Conservation (phyloP, 1,140 invertebrate species). For the Hyles vespertilio region DNA sequence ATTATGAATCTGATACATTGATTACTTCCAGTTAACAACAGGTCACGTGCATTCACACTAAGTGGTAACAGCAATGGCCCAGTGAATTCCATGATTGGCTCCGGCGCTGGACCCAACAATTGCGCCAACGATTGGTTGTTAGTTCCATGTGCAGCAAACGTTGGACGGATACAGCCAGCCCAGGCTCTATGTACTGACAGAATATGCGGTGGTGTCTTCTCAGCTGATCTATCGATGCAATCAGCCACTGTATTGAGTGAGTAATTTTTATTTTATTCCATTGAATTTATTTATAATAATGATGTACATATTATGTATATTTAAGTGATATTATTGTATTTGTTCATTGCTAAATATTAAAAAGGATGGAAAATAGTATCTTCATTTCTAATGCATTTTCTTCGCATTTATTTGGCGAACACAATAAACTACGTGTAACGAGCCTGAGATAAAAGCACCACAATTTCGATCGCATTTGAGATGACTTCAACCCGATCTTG, state of each 20-base stretch:
- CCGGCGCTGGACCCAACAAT: constrained; percentile 75
- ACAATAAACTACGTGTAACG: neutral
- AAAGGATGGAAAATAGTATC: no score
- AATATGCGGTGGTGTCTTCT: constrained; percentile 84
- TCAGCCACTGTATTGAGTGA: constrained; percentile 80
- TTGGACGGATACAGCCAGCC: constrained; percentile 76
- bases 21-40: constrained; percentile 75
- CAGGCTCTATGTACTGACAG: constrained; percentile 80
- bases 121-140: constrained; percentile 87
- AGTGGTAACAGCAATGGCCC: constrained; percentile 82
- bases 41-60: constrained; percentile 82
- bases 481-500: no score
- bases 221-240: constrained; percentile 78
- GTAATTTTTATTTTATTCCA: constrained; percentile 29
- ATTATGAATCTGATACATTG: constrained; percentile 1
- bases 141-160: constrained; percentile 84
- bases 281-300: no score
- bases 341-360: no score
- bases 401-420: neutral
- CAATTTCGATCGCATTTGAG: neutral
- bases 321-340: no score
- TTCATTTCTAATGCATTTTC: neutral
- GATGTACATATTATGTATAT: no score
- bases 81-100: constrained; percentile 81
- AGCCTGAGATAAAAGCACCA: neutral